A percentile compares a stretch with the other conserved stretches of the same genome.
Evolutionary conservation across 2,888 invertebrate species (phyloP).

Genomic region (Hypolimnas misippus): DNA sequence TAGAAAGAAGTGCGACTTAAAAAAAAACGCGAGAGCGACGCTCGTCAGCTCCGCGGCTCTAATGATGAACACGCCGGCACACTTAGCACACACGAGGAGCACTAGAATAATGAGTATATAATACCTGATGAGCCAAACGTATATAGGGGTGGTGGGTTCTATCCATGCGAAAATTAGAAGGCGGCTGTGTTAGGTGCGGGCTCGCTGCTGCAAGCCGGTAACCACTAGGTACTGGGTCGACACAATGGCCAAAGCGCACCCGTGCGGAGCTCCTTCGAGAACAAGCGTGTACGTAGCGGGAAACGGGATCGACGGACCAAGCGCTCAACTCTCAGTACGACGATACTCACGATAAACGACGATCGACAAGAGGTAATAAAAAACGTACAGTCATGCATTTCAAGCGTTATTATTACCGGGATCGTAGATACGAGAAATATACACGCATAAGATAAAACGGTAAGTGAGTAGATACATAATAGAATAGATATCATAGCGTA

Average conservation of each 20-base stretch:
- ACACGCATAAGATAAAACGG: conserved; percentile 82
- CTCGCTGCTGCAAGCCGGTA: conserved; percentile 77
- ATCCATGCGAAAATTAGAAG: conserved; percentile 84
- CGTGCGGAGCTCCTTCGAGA: conserved; percentile 77
- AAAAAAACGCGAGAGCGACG: conserved; percentile 68
- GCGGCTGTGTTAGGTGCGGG: conserved; percentile 83
- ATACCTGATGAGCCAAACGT: conserved; percentile 84
- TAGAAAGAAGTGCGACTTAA: conserved; percentile 75
- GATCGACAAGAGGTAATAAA: conserved; percentile 83
- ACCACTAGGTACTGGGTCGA: conserved; percentile 76
- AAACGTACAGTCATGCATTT: conserved; percentile 94
- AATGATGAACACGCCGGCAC: conserved; percentile 75
- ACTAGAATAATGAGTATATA: conserved; percentile 81
- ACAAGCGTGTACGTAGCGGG: conserved; percentile 84
- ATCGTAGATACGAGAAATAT: conserved; percentile 85
- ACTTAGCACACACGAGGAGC: conserved; percentile 79
- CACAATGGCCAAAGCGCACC: conserved; percentile 81
- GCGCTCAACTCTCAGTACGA: conserved; percentile 81
- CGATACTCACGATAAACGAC: conserved; percentile 78
- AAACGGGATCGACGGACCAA: conserved; percentile 78
- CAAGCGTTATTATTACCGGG: conserved; percentile 95
- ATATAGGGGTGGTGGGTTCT: conserved; percentile 82
- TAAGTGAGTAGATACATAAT: conserved; percentile 80
- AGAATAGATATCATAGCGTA: conserved; percentile 77
- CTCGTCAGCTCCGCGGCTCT: conserved; percentile 67